A percentile compares a stretch with the other conserved stretches of the same genome.
Conservation (phyloP, 2,888 invertebrate species). For the Hymenopus coronatus region DNA sequence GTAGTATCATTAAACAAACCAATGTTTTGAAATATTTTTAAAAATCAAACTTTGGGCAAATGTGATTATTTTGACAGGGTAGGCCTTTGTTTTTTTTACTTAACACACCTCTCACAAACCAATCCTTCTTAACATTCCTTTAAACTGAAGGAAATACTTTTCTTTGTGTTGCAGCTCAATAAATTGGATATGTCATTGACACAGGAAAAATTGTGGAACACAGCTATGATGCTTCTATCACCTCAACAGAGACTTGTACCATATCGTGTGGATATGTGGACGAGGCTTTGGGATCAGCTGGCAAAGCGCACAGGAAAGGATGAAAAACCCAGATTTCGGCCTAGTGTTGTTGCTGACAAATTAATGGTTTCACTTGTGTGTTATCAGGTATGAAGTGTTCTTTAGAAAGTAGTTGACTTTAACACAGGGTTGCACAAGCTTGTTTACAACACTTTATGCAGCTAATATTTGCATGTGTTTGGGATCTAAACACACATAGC, state of each 20-base stretch:
- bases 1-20: no score
- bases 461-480: no score
- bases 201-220: slow-evolving; percentile 76
- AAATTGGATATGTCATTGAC: slow-evolving; percentile 60
- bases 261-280: slow-evolving; percentile 80
- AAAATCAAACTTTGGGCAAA: no score
- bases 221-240: slow-evolving; percentile 77
- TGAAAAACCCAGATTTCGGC: slow-evolving; percentile 58
- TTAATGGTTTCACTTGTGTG: slow-evolving; percentile 76
- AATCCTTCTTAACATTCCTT: no score
- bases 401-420: not conserved
- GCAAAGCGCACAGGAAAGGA: slow-evolving; percentile 56
- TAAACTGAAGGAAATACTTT: not conserved
- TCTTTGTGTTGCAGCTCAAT: slow-evolving; percentile 43
- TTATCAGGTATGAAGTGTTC: slow-evolving; percentile 60
- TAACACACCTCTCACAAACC: no score
- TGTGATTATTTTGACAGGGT: no score
- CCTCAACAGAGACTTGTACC: slow-evolving; percentile 82
- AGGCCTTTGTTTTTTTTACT: no score
- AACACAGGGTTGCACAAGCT: no score
- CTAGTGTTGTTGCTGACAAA: slow-evolving; percentile 72
- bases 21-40: no score
- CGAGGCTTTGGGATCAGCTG: slow-evolving; percentile 72
- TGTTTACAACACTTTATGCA: no score
- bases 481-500: no score